Evolutionary conservation across 2,797 vertebrate genomes (phyloP), one percentile per base, ranked within the genome.

Genomic region (Anguilla megastoma): DNA sequence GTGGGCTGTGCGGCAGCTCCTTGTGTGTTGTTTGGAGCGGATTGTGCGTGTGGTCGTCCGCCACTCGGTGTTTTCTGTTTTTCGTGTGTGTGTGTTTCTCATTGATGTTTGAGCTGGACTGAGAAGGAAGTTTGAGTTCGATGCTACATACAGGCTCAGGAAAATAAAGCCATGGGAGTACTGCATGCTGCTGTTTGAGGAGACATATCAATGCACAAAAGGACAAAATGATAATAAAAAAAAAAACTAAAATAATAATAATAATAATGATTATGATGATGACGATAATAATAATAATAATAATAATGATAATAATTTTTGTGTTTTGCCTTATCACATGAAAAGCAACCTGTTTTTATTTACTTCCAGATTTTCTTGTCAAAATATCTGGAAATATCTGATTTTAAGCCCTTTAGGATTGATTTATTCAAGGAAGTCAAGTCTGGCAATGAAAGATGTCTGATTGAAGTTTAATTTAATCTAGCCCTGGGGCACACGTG

Each of bases 31-130:
- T 33, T 2, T 36, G 36, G n/a, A 71, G 33, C 33, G 71, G 54
- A 9, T 89, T 60, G 86, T 85, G 69, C 58, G 9, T 9, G 84
- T 58, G 56, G 83, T 86, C 58, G 52, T 90, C 60, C 87, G 60
- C 63, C 21, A 79, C 36, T 27, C 76, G 7, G 45, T 63, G 24
- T 33, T 18, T 54, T 86, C 41, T 41, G 36, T 50, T 16, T 24
- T 0, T 30, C 54, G 33, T 10, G 4, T 12, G 9, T 45, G 7
- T 21, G 24, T 7, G 5, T 3, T n/a, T 41, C n/a, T 54, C 79
- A 10, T 8, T 82, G 41, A 82, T 50, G 3, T 82, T 82, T 82
- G 79, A 16, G 21, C 41, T n/a, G 79, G 8, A 24, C 33, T 14
- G 10, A 33, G 71, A 30, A 3, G 71, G 30, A 76, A 18, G 71